These are phyloP conservation scores for Cynocephalus volans DNA, from an alignment of 2,113 vertebrate species.

Conservation along the genomic window DNA sequence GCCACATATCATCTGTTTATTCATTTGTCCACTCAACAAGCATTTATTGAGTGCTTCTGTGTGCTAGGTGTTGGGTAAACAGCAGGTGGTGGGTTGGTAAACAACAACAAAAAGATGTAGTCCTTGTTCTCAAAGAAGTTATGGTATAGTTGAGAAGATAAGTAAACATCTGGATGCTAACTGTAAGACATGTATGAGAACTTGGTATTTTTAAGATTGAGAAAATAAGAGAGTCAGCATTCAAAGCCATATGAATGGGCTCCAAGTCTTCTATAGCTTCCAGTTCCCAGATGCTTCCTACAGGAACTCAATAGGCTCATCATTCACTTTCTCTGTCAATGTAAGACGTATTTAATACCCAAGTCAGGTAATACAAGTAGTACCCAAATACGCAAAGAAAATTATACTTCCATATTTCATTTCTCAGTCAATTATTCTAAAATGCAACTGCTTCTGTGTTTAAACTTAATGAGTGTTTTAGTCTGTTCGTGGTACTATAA, in stretches of 20 bases:
- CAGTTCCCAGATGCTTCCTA: neutral
- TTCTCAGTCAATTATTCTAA: neutral
- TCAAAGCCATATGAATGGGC: neutral
- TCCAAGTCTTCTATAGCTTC: neutral
- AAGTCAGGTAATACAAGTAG: neutral
- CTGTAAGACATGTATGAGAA: neutral
- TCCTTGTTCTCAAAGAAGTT: neutral
- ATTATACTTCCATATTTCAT: neutral
- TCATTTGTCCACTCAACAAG: neutral
- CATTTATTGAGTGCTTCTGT: neutral
- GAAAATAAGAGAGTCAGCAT: neutral
- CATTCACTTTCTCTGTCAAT: neutral
- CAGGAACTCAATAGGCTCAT: neutral
- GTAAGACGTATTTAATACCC: neutral
- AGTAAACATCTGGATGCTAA: neutral
- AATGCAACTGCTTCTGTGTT: neutral
- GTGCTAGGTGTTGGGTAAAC: neutral
- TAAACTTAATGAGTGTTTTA: neutral
- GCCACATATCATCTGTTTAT: neutral
- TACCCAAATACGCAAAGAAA: neutral
- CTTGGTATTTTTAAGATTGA: neutral
- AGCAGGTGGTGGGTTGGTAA: neutral
- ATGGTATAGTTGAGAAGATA: neutral
- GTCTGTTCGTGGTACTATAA: neutral
- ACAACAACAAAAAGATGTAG: neutral